Base-by-base conservation (phyloP, 2,113 vertebrate genomes). In the Rhegmatorhina hoffmannsi region DNA sequence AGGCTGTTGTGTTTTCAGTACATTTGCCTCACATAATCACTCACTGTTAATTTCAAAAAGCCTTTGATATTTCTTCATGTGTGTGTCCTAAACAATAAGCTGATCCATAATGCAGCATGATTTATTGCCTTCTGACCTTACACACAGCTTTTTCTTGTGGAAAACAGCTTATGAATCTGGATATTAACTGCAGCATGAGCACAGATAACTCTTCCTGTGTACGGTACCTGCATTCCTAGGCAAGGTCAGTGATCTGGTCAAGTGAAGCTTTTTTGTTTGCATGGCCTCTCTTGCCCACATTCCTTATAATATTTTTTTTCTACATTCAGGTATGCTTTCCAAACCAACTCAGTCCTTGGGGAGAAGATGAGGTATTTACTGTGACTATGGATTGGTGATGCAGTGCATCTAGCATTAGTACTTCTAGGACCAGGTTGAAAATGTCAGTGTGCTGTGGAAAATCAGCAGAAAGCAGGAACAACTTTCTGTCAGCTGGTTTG, bases 31-130 rank as follows among this genome's bases (percentile, higher is more conserved):
- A 84, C 52, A 43, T 81, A 78, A 89, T 95, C 33, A 43, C 29
- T 92, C 91, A 70, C 56, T 91, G 77, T 84, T 92, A 38, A 78
- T 92, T 87, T 89, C 68, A 70, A 78, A 91, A 81, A 75, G 47
- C 15, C 33, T 84, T 91, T 87, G 77, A 55, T 95, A 72, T 70
- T 83, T 92, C 14, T 87, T 24, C 34, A 23, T 58, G 33, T 73
- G 55, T 94, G 44, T 70, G 70, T 76, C 63, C 84, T 84, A 75
- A 94, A 89, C 90, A 92, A 84, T 84, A 70, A 92, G 47, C 19
- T 81, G 81, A 72, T 93, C 62, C 44, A 68, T 90, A 93, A 68
- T 19, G 38, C 52, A 80, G 56, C 0, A 1, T 63, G 74, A 60
- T 92, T 92, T 92, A 88, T 86, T 94, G 53, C 56, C 70, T 75